phyloP scores from a whole-genome alignment of 2,888 invertebrate genomes.

The Drosophila austrosaltans region DNA sequence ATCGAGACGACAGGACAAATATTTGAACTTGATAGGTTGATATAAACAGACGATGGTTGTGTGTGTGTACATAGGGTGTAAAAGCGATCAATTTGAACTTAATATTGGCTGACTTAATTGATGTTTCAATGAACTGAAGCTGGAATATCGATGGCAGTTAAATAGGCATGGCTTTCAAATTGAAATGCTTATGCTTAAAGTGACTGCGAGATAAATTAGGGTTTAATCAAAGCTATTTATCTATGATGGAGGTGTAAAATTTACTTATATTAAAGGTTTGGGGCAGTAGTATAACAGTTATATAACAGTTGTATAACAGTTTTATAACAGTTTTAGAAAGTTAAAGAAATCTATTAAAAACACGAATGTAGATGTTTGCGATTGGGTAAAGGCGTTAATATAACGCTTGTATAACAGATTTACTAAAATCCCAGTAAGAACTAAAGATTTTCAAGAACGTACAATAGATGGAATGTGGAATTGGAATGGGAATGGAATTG shows the following conservation, averaged over 20 bases:
- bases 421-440: too few species aligned
- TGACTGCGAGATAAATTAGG: background rate
- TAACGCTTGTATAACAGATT: background rate
- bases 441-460: too few species aligned
- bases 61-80: constrained; percentile 18
- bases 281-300: too few species aligned
- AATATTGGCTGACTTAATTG: constrained; percentile 3
- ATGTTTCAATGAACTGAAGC: background rate
- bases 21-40: constrained; percentile 34
- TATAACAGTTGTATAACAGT: too few species aligned
- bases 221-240: too few species aligned
- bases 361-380: background rate
- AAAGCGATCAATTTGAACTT: constrained; percentile 46
- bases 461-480: too few species aligned
- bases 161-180: background rate
- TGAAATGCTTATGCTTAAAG: background rate
- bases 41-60: background rate
- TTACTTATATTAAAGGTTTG: too few species aligned
- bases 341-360: background rate
- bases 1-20: constrained; percentile 55
- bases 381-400: background rate
- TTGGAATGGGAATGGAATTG: too few species aligned
- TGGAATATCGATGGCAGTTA: background rate
- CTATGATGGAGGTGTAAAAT: too few species aligned
- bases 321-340: too few species aligned